These are phyloP conservation scores for Isaurus tuberculatus DNA, from an alignment of 92 coral and sea anemone species.

Conservation along the genomic window DNA sequence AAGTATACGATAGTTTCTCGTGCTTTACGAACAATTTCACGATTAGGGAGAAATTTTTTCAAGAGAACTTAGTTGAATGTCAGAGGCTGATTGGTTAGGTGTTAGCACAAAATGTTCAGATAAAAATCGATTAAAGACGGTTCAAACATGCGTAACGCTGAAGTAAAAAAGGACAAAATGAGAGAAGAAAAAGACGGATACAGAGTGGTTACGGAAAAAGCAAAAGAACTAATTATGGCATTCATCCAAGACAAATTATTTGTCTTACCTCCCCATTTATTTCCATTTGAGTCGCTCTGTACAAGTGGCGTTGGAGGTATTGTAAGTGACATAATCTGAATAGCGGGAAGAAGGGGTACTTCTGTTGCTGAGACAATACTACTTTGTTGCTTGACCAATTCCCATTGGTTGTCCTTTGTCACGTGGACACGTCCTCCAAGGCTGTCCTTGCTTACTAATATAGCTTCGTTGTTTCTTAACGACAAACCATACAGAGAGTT, in stretches of 20 bases:
- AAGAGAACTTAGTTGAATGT: too few relatives aligned
- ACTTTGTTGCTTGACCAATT: neutral
- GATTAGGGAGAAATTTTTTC: too few relatives aligned
- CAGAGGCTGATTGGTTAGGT: too few relatives aligned
- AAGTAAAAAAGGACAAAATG: too few relatives aligned
- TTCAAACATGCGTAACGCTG: too few relatives aligned
- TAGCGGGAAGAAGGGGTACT: conserved; percentile 48
- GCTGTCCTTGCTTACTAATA: conserved; percentile 36
- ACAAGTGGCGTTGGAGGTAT: conserved; percentile 6
- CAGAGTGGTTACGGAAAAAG: too few relatives aligned
- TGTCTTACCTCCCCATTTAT: conserved; percentile 28
- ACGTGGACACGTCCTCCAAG: conserved; percentile 25
- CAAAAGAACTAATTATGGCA: neutral
- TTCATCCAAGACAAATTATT: neutral
- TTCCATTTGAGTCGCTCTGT: conserved; percentile 5
- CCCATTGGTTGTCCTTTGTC: conserved; percentile 36
- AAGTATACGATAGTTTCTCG: too few relatives aligned
- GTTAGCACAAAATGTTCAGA: too few relatives aligned
- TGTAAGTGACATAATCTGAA: conserved; percentile 6
- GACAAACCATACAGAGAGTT: conserved; percentile 50
- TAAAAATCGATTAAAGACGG: too few relatives aligned
- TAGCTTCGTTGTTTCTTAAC: conserved; percentile 18
- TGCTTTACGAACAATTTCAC: too few relatives aligned
- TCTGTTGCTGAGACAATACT: conserved; percentile 27
- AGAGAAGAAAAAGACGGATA: too few relatives aligned